Conservation (phyloP, 2,113 vertebrate species). For the Trichechus manatus region DNA sequence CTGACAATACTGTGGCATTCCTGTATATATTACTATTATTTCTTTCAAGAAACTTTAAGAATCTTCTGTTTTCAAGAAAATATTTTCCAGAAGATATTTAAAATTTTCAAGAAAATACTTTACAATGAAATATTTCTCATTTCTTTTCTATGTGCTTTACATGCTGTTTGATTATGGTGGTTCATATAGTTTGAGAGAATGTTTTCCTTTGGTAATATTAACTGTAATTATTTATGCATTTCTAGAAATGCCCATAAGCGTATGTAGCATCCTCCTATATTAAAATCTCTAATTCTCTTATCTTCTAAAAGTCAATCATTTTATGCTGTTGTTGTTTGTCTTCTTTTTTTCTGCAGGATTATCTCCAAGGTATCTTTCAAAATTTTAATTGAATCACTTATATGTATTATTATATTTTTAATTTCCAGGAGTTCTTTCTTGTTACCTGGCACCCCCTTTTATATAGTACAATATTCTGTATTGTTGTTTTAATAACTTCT, state of each 20-base stretch:
- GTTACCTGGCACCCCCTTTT: not conserved
- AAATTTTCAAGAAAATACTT: not conserved
- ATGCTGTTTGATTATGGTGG: not conserved
- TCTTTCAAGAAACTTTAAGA: not conserved
- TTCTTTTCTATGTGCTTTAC: not conserved
- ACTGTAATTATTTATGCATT: not conserved
- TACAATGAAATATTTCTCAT: not conserved
- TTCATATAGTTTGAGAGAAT: not conserved
- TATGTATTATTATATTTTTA: not conserved
- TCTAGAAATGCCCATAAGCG: not conserved
- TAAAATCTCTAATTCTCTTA: no score
- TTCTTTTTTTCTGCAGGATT: not conserved
- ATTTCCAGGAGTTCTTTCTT: not conserved
- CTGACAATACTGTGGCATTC: no score
- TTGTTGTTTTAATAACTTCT: not conserved
- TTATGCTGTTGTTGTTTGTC: not conserved
- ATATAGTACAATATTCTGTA: not conserved
- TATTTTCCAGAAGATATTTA: not conserved
- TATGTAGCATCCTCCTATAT: no score
- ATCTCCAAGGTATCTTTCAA: not conserved
- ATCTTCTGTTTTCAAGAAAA: not conserved
- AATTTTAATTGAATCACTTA: no score
- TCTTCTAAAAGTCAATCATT: no score
- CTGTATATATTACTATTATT: not conserved
- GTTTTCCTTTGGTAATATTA: not conserved